These are phyloP conservation scores for Myiozetetes cayanensis DNA, from an alignment of 2,113 vertebrate genomes.

Conservation along the genomic window DNA sequence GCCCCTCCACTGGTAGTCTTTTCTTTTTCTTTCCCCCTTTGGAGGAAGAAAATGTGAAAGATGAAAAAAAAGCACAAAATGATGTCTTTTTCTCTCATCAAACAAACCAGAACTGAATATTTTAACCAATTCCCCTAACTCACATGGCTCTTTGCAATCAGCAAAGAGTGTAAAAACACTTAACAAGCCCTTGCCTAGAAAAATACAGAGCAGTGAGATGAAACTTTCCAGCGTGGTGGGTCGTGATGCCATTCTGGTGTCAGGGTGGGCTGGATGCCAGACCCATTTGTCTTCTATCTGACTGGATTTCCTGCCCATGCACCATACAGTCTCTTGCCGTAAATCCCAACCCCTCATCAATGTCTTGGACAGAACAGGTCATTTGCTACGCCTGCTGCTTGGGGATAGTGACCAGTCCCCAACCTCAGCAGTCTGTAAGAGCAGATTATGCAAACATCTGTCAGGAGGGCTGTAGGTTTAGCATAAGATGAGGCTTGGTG, in stretches of 20 bases:
- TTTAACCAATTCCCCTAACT: not conserved
- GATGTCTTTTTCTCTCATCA: not conserved
- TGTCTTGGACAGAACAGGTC: not conserved
- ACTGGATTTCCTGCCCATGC: not conserved
- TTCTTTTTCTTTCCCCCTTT: not conserved
- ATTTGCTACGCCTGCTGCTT: fast-evolving
- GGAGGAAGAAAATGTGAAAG: not conserved
- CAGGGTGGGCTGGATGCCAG: not conserved
- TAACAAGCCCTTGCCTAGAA: not conserved
- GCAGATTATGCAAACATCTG: not conserved
- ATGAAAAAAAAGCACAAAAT: not conserved
- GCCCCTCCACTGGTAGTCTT: fast-evolving
- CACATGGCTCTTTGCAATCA: not conserved
- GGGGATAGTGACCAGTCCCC: not conserved
- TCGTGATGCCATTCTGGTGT: not conserved
- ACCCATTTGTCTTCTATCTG: not conserved
- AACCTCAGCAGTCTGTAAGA: fast-evolving
- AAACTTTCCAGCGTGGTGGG: not conserved
- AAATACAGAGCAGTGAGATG: not conserved
- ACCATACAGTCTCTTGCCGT: fast-evolving
- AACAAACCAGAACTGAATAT: not conserved
- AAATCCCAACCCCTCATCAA: not conserved
- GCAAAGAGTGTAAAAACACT: conserved; percentile 17
- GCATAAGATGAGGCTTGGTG: not conserved
- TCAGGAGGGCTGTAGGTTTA: not conserved